Evolutionary conservation across 2,888 invertebrate genomes (phyloP).

Genomic region (Aphidius colemani): DNA sequence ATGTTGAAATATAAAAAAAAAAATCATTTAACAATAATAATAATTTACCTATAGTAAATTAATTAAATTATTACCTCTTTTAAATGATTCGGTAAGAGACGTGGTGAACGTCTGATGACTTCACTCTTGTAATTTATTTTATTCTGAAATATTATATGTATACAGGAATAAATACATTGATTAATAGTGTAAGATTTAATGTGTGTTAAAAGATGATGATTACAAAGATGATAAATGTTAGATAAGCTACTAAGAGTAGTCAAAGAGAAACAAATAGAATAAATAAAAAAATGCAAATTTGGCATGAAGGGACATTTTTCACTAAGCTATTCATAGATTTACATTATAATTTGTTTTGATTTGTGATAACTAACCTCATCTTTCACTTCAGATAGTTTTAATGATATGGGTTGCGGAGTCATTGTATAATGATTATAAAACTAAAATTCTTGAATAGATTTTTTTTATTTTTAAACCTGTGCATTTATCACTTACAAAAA

Average conservation of each 20-base stretch:
- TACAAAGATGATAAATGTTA: no score
- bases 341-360: no score
- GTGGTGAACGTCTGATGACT: conserved; percentile 38
- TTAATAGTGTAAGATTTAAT: no score
- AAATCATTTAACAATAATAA: no score
- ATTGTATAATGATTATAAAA: conserved; percentile 14
- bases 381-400: not conserved
- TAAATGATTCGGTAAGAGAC: conserved; percentile 38
- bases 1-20: no score
- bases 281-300: not conserved
- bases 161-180: not conserved
- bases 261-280: not conserved
- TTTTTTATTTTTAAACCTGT: no score
- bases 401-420: conserved; percentile 7
- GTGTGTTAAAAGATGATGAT: no score
- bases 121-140: conserved; percentile 19
- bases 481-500: no score
- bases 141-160: conserved; percentile 25
- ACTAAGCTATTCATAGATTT: no score
- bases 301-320: no score
- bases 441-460: no score
- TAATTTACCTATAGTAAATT: not conserved
- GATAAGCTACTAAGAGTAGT: no score
- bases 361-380: conserved; percentile 21
- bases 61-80: conserved; percentile 34